Evolutionary conservation across 1,140 invertebrate species (phyloP).

Genomic region (Drosophila trapezifrons): DNA sequence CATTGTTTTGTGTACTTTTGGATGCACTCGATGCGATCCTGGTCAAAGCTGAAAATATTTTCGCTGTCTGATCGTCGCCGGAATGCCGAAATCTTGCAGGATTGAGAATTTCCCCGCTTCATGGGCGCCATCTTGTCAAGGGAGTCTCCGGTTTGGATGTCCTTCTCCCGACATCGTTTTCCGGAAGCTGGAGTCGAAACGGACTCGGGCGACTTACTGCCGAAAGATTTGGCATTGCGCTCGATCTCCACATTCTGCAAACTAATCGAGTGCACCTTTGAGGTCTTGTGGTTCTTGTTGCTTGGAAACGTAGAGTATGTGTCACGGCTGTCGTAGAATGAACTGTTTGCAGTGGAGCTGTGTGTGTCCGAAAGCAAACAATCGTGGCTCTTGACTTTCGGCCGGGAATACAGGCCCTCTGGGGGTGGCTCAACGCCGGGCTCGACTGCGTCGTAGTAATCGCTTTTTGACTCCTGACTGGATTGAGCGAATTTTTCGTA

Average conservation of each 20-base stretch:
- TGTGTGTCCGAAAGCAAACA: conserved; percentile 86
- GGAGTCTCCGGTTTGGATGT: conserved; percentile 76
- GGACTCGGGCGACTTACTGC: conserved; percentile 75
- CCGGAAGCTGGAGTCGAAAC: conserved; percentile 69
- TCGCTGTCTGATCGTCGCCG: conserved; percentile 85
- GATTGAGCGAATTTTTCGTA: conserved; percentile 86
- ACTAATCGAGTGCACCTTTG: conserved; percentile 87
- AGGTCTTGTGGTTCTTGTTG: conserved; percentile 86
- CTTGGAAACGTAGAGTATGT: conserved; percentile 87
- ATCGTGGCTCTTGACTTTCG: conserved; percentile 86
- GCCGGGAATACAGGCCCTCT: conserved; percentile 62
- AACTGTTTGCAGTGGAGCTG: conserved; percentile 86
- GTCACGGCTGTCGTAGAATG: conserved; percentile 87
- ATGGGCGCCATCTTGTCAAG: conserved; percentile 73
- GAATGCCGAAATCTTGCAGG: conserved; percentile 77
- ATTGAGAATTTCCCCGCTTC: conserved; percentile 73
- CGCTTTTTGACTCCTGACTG: conserved; percentile 88
- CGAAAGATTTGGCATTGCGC: conserved; percentile 85
- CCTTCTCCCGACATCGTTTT: conserved; percentile 71
- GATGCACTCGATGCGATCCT: conserved; percentile 88
- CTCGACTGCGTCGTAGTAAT: conserved; percentile 86
- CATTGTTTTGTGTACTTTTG: conserved; percentile 86
- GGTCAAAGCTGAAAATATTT: conserved; percentile 89
- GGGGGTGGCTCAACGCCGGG: conserved; percentile 25
- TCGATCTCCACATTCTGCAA: conserved; percentile 89